Base-by-base conservation (phyloP, 2,113 vertebrate genomes). In the Motacilla tschutschensis region DNA sequence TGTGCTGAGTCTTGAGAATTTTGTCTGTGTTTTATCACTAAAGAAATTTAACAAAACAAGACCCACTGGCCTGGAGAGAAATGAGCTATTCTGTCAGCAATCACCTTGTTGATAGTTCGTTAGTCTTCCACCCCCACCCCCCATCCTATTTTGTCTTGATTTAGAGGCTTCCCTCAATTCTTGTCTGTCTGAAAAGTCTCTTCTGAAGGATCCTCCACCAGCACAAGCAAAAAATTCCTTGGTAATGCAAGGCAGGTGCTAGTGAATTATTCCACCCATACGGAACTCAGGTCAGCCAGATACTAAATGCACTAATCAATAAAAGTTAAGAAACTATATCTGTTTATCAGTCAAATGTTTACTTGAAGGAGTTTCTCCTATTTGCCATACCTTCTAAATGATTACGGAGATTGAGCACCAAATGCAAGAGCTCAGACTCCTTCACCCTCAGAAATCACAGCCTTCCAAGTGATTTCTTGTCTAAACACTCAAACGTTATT, bases 41-140 rank as follows among this genome's bases (percentile, higher is more conserved):
- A 85, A 71, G 15, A 44, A 22, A 4, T 60, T 57, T 18, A 58
- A 54, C 8, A 73, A 58, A 87, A 77, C 17, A 76, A 55, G 17
- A 33, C 7, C 1, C 2, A 1, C 3, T 1, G 1, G 7, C 17
- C 35, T 31, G 54, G 17, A 54, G 47, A 59, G 8, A 35, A 19
- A 29, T 8, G 5, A 79, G 4, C 0, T 62, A 8, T 58, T 26
- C 14, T 65, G 26, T 43, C 24, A 87, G 43, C 10, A 29, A 22
- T 24, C 47, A 4, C 15, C 11, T 72, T 21, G 17, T 54, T 55
- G 14, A 7, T 18, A 72, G 17, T 28, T 15, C 29, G 59, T 79
- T n/a, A 44, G 7, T 26, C 7, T 67, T 33, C 33, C 7, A 0
- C 12, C 21, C 6, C 4, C 6, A 5, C 28, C 5, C 17, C 4